Conservation (phyloP, 2,888 invertebrate genomes). For the Perdita meconis region DNA sequence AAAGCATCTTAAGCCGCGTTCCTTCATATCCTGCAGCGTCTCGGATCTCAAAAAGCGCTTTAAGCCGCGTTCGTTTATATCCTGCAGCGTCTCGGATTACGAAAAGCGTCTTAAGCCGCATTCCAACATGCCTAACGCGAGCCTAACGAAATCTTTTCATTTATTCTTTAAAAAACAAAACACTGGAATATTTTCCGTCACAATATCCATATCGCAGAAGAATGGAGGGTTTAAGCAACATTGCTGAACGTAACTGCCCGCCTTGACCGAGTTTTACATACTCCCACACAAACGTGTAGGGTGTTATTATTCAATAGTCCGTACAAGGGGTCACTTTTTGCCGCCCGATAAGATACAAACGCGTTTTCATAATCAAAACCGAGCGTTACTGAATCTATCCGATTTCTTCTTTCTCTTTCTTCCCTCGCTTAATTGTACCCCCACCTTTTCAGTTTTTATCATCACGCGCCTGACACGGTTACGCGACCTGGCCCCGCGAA, state of each 20-base stretch:
- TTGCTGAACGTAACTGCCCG: neutral
- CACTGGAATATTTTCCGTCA: neutral
- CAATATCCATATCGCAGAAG: neutral
- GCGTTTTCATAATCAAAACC: neutral
- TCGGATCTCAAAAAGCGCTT: neutral
- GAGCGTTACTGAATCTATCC: neutral
- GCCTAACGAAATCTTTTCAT: too few species aligned
- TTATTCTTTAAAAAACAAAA: neutral
- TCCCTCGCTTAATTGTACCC: neutral
- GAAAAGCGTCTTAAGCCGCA: neutral
- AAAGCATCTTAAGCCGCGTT: neutral
- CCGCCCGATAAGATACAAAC: conserved; percentile 27
- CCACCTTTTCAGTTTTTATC: neutral
- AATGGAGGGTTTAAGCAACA: neutral
- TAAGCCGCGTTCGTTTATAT: neutral
- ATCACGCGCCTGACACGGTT: neutral
- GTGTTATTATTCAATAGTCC: conserved; percentile 38
- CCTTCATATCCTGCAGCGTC: neutral
- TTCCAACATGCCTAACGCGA: neutral
- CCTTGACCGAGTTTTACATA: conserved; percentile 43
- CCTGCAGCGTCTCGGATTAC: neutral
- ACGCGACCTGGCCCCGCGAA: conserved; percentile 7
- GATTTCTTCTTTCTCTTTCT: neutral
- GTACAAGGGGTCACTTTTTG: conserved; percentile 24
- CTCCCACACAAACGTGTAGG: neutral